Evolutionary conservation across 2,797 vertebrate genomes (phyloP).

Genomic region (Enteromius viviparus): DNA sequence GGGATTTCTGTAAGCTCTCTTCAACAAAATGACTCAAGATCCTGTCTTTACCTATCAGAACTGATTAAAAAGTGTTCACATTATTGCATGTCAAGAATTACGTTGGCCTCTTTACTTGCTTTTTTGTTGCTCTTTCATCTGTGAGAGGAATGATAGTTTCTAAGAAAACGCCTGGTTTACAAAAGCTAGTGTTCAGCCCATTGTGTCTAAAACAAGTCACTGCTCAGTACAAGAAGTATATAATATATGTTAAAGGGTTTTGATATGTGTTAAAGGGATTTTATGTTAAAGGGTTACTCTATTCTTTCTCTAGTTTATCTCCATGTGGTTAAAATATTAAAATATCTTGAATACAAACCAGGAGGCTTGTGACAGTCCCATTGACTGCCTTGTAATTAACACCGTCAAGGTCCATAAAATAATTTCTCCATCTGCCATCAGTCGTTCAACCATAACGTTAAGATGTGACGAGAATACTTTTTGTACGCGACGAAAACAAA

Average conservation of each 20-base stretch:
- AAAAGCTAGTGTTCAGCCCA: too few relatives aligned
- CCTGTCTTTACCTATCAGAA: background rate
- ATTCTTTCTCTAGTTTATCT: too few relatives aligned
- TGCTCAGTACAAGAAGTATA: constrained; percentile 12
- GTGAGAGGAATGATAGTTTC: background rate
- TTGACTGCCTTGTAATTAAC: too few relatives aligned
- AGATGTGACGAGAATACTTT: too few relatives aligned
- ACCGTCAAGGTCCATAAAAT: too few relatives aligned
- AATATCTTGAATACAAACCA: too few relatives aligned
- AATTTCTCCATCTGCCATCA: too few relatives aligned
- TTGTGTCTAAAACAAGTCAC: too few relatives aligned
- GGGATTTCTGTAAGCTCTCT: background rate
- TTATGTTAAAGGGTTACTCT: background rate
- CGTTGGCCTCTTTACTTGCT: background rate
- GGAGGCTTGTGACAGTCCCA: too few relatives aligned
- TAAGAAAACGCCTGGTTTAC: constrained; percentile 13
- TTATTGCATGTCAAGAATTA: background rate
- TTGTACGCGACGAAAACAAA: too few relatives aligned
- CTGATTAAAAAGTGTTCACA: background rate
- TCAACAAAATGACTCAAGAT: constrained; percentile 4
- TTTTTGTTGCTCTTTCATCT: constrained; percentile 21
- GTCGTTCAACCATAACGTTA: too few relatives aligned
- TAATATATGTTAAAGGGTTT: background rate
- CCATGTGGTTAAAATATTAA: too few relatives aligned
- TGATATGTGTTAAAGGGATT: background rate